Percentiles rank a stretch among this genome's conserved stretches.
Conservation (phyloP, 2,888 invertebrate species). For the Siphlonurus alternatus region DNA sequence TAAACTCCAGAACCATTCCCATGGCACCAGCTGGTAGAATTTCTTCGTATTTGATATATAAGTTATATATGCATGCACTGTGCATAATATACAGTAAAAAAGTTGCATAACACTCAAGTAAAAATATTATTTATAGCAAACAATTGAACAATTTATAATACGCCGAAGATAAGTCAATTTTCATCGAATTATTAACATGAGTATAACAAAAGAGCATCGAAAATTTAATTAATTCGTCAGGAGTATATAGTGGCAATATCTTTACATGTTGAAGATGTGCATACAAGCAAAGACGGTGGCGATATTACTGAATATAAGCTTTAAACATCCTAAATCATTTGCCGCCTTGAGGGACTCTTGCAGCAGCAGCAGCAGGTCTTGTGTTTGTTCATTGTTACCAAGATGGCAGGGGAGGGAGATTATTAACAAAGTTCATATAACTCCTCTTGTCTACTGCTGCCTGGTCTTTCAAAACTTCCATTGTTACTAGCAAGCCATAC, state of each 20-base stretch:
- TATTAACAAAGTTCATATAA: constrained; percentile 2
- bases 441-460: neutral
- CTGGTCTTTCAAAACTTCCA: neutral
- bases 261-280: neutral
- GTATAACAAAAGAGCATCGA: neutral
- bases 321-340: neutral
- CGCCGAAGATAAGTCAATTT: no score
- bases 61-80: no score
- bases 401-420: neutral
- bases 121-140: no score
- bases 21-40: no score
- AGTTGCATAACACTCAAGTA: no score
- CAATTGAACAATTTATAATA: no score
- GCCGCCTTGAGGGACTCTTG: neutral
- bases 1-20: no score
- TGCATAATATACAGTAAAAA: no score
- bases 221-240: neutral
- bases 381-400: constrained; percentile 1
- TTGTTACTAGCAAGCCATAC: no score
- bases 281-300: neutral
- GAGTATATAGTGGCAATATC: neutral
- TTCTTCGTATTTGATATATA: no score
- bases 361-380: no score
- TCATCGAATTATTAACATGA: no score
- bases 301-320: neutral